Evolutionary conservation across 2,797 vertebrate genomes (phyloP).

Genomic region (Discoglossus pictus): DNA sequence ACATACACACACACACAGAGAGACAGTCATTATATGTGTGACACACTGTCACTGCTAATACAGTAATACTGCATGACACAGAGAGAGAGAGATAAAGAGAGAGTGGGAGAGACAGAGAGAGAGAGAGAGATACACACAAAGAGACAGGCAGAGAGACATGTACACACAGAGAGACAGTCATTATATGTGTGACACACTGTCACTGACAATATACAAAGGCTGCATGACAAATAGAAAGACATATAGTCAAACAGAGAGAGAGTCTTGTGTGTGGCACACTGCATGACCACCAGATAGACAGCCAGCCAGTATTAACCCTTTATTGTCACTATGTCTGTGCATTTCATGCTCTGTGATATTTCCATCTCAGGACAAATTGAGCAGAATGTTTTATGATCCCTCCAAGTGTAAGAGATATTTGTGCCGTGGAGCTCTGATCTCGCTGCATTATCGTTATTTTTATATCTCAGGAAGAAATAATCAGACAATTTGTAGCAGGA

Average conservation of each 20-base stretch:
- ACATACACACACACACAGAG: too few species aligned
- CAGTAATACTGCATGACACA: too few species aligned
- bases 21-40: too few species aligned
- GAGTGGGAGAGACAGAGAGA: too few species aligned
- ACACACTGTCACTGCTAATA: too few species aligned
- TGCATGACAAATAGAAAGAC: conserved; percentile 5
- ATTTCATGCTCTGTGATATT: too few species aligned
- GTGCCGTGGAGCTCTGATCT: conserved; percentile 34
- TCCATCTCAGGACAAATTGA: conserved; percentile 34
- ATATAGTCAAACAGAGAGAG: conserved; percentile 13
- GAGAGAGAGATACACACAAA: too few species aligned
- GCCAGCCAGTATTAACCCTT: not conserved
- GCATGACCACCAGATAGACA: too few species aligned
- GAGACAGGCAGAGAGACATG: too few species aligned
- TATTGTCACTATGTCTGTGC: conserved; percentile 5
- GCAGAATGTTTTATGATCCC: conserved; percentile 41
- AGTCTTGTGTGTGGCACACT: too few species aligned
- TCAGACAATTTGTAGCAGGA: conserved; percentile 39
- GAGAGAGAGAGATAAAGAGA: too few species aligned
- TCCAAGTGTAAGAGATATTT: conserved; percentile 16
- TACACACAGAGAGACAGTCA: too few species aligned
- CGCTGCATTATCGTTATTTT: conserved; percentile 47
- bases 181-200: conserved; percentile 33
- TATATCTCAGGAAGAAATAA: conserved; percentile 52
- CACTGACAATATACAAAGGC: conserved; percentile 9